A percentile compares a stretch with the other conserved stretches of the same genome.
These are phyloP conservation scores for Smittia sp. DNA, from an alignment of 2,888 invertebrate species.

Conservation along the genomic window DNA sequence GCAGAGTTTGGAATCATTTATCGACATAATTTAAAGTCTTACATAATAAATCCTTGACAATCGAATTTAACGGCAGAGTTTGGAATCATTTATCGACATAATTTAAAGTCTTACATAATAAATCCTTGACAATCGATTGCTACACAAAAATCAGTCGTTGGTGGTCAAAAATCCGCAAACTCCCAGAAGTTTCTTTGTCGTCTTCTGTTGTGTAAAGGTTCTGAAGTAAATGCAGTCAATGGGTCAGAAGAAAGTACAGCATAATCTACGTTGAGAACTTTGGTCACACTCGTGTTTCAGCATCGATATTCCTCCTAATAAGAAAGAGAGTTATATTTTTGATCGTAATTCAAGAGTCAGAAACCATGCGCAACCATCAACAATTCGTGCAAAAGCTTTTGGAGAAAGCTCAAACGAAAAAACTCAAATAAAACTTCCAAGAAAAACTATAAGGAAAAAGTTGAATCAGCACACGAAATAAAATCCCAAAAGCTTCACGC, in stretches of 20 bases:
- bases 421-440: neutral
- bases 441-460: neutral
- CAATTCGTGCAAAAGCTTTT: slow-evolving; percentile 9
- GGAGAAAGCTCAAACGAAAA: neutral
- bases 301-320: slow-evolving; percentile 33
- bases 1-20: no score
- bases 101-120: neutral
- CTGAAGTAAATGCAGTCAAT: neutral
- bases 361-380: neutral
- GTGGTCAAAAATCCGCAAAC: neutral
- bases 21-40: neutral
- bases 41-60: neutral
- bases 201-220: neutral
- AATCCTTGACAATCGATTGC: neutral
- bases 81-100: neutral
- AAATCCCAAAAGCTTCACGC: neutral
- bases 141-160: slow-evolving; percentile 16
- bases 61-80: no score
- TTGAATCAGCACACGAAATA: neutral
- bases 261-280: neutral
- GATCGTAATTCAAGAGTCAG: neutral
- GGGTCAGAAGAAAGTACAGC: neutral
- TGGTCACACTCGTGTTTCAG: slow-evolving; percentile 38
- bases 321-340: neutral
- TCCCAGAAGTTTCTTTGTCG: neutral